These are phyloP conservation scores for Idaea straminata DNA, from an alignment of 2,888 invertebrate genomes.

Conservation along the genomic window DNA sequence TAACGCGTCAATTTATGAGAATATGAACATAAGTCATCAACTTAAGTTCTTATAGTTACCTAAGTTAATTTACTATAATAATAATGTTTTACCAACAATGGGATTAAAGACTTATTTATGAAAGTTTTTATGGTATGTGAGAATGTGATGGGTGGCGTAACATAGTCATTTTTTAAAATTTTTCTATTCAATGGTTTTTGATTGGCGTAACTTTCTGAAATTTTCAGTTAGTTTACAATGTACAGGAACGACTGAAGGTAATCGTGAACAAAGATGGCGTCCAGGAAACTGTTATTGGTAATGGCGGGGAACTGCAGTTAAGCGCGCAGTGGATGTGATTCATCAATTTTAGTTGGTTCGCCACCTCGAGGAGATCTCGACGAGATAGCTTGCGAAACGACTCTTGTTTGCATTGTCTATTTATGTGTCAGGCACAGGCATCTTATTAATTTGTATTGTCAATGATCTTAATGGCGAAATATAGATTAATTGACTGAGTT, in stretches of 20 bases:
- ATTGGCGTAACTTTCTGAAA: background rate
- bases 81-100: conserved; percentile 5
- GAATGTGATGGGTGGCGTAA: background rate
- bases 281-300: conserved; percentile 62
- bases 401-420: conserved; percentile 41
- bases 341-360: conserved; percentile 57
- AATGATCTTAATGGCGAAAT: conserved; percentile 4
- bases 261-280: conserved; percentile 51
- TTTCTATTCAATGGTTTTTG: background rate
- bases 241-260: background rate
- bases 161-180: background rate
- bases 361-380: conserved; percentile 39
- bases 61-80: background rate
- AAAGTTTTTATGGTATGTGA: background rate
- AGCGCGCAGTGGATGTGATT: conserved; percentile 40
- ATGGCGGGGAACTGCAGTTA: conserved; percentile 36
- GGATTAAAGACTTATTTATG: background rate
- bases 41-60: conserved; percentile 14
- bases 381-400: conserved; percentile 19
- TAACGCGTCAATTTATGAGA: conserved; percentile 25
- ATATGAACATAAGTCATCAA: conserved; percentile 18
- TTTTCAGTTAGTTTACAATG: background rate
- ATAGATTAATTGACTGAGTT: too few relatives aligned
- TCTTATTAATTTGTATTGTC: conserved; percentile 23
- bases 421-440: conserved; percentile 36